phyloP scores from a whole-genome alignment of 2,888 invertebrate genomes.

The Pollenia amentaria region DNA sequence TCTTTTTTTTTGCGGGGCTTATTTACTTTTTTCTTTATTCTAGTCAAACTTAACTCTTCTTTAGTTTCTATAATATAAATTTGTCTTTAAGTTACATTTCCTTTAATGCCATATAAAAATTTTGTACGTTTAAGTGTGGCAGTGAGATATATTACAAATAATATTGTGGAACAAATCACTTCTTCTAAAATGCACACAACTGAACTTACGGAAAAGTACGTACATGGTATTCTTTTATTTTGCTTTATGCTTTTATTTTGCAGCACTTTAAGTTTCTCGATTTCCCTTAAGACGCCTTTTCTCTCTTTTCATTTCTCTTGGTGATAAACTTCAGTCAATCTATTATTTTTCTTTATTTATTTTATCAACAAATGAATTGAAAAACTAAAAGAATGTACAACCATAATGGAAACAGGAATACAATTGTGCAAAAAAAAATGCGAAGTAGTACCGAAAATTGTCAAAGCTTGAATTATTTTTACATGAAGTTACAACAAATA shows the following conservation, averaged over 20 bases:
- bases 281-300: constrained; percentile 1
- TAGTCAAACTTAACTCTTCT: constrained; percentile 44
- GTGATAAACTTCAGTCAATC: constrained; percentile 65
- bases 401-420: constrained; percentile 26
- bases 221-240: constrained; percentile 7
- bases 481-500: constrained; percentile 13
- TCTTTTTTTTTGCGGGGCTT: constrained; percentile 6
- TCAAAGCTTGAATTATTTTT: constrained; percentile 59
- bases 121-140: not conserved
- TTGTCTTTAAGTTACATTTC: constrained; percentile 27
- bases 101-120: constrained; percentile 26
- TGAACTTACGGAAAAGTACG: constrained; percentile 12
- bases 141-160: constrained; percentile 52
- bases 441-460: constrained; percentile 47
- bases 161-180: constrained; percentile 70
- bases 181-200: constrained; percentile 43
- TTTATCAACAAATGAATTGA: constrained; percentile 11
- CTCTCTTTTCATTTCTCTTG: not conserved
- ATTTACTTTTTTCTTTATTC: constrained; percentile 30
- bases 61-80: constrained; percentile 21
- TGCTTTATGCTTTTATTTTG: constrained; percentile 10
- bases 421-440: constrained; percentile 13
- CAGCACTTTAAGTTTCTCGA: constrained; percentile 20
- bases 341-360: constrained; percentile 39
- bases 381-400: not conserved